These are phyloP conservation scores for Helostoma temminkii DNA, from an alignment of 2,797 vertebrate species.

Conservation along the genomic window DNA sequence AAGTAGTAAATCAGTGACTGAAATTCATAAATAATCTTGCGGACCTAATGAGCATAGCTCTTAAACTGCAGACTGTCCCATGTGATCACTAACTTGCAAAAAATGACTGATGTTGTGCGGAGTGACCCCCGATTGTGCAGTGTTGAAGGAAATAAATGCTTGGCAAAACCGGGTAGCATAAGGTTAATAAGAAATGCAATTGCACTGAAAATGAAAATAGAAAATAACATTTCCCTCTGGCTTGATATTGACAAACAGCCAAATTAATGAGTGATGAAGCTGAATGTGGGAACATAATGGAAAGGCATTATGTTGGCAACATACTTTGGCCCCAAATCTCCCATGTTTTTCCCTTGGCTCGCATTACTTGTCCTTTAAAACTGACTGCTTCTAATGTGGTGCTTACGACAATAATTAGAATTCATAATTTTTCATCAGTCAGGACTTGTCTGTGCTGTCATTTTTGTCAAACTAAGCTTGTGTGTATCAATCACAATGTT, in stretches of 20 bases:
- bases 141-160: not conserved
- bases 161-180: not conserved
- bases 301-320: not conserved
- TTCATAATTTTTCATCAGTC: not conserved
- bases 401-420: not conserved
- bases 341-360: not conserved
- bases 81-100: not conserved
- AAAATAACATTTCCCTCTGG: not conserved
- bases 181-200: slow-evolving; percentile 11
- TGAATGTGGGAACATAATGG: not conserved
- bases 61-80: not conserved
- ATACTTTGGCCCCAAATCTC: not conserved
- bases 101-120: not conserved
- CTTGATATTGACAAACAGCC: slow-evolving; percentile 3
- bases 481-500: slow-evolving; percentile 6
- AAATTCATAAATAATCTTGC: not conserved
- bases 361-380: not conserved
- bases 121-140: not conserved
- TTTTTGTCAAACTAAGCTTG: slow-evolving; percentile 11
- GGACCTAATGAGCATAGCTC: not conserved
- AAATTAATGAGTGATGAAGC: not conserved
- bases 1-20: too few relatives aligned
- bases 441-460: not conserved
- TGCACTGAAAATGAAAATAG: slow-evolving; percentile 1
- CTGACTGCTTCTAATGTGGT: not conserved